Evolutionary conservation across 1,140 invertebrate genomes (phyloP), one percentile per base, ranked within the genome.

Genomic region (Drosophila lacertosa): DNA sequence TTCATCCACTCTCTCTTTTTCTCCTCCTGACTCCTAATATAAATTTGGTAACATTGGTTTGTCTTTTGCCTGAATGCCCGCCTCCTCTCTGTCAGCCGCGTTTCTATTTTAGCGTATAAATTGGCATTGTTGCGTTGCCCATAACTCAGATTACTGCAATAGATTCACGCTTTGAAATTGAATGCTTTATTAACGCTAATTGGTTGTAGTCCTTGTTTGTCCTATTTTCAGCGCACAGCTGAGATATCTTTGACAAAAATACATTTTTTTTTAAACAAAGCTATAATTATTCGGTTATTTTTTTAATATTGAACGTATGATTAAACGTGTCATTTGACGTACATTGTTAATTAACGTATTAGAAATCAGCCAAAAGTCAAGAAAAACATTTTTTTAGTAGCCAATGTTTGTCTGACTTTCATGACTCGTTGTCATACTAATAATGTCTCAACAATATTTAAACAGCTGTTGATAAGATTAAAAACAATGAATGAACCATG

Each of bases 141-240:
- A 6, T 1, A 33, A 16, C 32, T 57, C 54, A 26, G 33, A 58
- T 66, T 58, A 48, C 50, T 24, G 50, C 29, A 20, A 54, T 54
- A 42, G 53, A 58, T 40, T 58, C 57, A 39, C 44, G 44, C 15
- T 13, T 48, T 35, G 69, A 57, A 74, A 78, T 64, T 15, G 20
- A 70, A 78, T 65, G 64, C 54, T 51, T 76, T 74, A 57, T 64
- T 51, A 18, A 4, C 33, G 44, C 40, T 74, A 78, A 79, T 79
- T 74, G 54, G 64, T 33, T 57, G 40, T 57, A 59, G 29, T 47
- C 32, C 54, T 13, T 10, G 4, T 11, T 26, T 22, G 42, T 20
- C 10, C 20, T 22, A 33, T 55, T 29, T 6, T 9, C 20, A 15
- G 1, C 16, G 32, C 2, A 18, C 16, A 50, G 44, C 22, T 18